These are phyloP conservation scores for Lanius collurio DNA, from an alignment of 2,113 vertebrate species.

Conservation along the genomic window DNA sequence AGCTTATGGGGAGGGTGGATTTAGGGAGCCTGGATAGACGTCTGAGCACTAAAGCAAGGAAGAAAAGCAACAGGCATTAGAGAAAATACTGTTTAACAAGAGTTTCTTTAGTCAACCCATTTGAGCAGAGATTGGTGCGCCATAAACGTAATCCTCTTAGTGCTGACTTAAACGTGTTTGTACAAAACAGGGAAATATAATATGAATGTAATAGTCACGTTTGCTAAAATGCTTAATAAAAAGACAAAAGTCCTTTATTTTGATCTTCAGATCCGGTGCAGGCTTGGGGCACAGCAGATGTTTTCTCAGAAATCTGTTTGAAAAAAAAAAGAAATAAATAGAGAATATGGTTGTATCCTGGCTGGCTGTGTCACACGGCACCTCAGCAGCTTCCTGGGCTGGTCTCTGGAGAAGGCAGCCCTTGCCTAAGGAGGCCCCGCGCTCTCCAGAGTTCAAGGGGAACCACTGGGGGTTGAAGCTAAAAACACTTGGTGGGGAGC, in stretches of 20 bases:
- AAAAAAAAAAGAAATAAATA: not conserved
- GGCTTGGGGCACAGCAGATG: conserved; percentile 47
- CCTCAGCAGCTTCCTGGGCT: not conserved
- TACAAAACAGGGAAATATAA: conserved; percentile 78
- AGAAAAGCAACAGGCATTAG: conserved; percentile 73
- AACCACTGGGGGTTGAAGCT: not conserved
- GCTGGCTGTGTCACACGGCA: not conserved
- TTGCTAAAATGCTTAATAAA: conserved; percentile 72
- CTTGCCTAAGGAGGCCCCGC: accelerated
- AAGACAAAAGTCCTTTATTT: conserved; percentile 69
- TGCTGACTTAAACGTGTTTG: conserved; percentile 69
- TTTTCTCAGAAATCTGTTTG: conserved; percentile 27
- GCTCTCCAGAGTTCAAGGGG: accelerated
- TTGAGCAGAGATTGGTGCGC: conserved; percentile 49
- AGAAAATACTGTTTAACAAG: conserved; percentile 75
- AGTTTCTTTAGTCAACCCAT: conserved; percentile 69
- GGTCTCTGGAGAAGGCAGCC: accelerated
- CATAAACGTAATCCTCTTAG: conserved; percentile 79
- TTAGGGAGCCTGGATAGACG: conserved; percentile 34
- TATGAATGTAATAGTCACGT: conserved; percentile 67
- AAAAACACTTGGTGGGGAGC: not conserved
- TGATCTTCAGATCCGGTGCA: conserved; percentile 32
- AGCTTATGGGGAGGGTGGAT: conserved; percentile 58
- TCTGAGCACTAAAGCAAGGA: conserved; percentile 51
- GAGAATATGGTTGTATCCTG: not conserved